These are phyloP conservation scores for Trimorus sp. DNA, from an alignment of 2,888 invertebrate genomes.

Conservation along the genomic window DNA sequence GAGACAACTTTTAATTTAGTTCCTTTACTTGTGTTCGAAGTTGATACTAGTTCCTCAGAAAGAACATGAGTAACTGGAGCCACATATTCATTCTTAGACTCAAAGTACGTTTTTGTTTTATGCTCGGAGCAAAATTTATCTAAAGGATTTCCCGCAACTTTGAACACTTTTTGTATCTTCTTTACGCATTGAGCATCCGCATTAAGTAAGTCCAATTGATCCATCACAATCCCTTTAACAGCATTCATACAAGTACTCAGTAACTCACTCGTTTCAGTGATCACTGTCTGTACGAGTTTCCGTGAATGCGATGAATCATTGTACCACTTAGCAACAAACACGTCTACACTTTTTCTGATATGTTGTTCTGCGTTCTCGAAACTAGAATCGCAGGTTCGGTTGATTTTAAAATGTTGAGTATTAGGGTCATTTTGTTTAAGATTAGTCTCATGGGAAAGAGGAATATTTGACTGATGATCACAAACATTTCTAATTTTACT, in stretches of 20 bases:
- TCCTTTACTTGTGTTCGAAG: neutral
- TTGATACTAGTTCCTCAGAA: no score
- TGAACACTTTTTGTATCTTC: no score
- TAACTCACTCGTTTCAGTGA: slow-evolving; percentile 3
- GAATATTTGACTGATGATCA: no score
- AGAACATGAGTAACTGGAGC: no score
- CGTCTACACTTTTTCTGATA: neutral
- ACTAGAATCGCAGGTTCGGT: neutral
- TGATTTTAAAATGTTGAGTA: neutral
- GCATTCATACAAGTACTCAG: neutral
- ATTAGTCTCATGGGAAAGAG: no score
- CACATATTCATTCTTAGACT: no score
- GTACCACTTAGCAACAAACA: slow-evolving; percentile 7
- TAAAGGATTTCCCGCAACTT: no score
- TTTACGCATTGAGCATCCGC: neutral
- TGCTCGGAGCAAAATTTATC: no score
- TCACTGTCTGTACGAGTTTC: slow-evolving; percentile 19
- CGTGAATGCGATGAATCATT: slow-evolving; percentile 18
- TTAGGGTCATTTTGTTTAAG: no score
- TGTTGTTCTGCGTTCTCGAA: no score
- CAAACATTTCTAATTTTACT: no score
- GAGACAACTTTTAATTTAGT: slow-evolving; percentile 4
- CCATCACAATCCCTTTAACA: neutral
- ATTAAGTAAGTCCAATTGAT: neutral
- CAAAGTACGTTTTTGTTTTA: no score